Percentiles rank a stretch among this genome's conserved stretches.
Evolutionary conservation across 2,797 vertebrate genomes (phyloP).

Genomic region (Rhinoraja longicauda): DNA sequence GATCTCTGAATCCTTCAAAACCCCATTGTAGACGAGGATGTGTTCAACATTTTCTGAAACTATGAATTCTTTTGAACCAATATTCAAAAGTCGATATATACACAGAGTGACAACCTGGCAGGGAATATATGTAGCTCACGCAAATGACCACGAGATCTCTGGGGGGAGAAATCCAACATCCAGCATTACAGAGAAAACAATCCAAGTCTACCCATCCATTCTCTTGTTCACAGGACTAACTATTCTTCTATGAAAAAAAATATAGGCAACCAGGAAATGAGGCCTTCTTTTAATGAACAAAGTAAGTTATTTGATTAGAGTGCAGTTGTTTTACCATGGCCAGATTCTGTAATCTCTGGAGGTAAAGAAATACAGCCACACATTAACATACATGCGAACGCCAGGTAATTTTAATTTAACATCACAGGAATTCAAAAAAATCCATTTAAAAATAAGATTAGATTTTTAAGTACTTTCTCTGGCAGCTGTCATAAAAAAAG

Average conservation of each 20-base stretch:
- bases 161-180: no score
- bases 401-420: not conserved
- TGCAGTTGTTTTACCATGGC: not conserved
- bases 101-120: not conserved
- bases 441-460: not conserved
- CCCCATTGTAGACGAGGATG: no score
- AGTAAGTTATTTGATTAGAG: not conserved
- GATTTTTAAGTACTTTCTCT: not conserved
- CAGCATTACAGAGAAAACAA: no score
- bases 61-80: no score
- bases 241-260: not conserved
- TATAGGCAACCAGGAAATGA: not conserved
- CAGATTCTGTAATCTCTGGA: not conserved
- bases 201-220: no score
- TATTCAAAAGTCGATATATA: not conserved
- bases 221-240: not conserved
- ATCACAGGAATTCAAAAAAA: not conserved
- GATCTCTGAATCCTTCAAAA: no score
- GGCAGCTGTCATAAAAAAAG: constrained; percentile 14
- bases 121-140: not conserved
- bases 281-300: not conserved
- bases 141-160: not conserved
- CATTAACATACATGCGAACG: not conserved
- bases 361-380: not conserved
- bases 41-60: no score